Percentiles rank a stretch among this genome's conserved stretches.
phyloP scores from a whole-genome alignment of 2,113 vertebrate species.

The Gallinago paraguaiae region DNA sequence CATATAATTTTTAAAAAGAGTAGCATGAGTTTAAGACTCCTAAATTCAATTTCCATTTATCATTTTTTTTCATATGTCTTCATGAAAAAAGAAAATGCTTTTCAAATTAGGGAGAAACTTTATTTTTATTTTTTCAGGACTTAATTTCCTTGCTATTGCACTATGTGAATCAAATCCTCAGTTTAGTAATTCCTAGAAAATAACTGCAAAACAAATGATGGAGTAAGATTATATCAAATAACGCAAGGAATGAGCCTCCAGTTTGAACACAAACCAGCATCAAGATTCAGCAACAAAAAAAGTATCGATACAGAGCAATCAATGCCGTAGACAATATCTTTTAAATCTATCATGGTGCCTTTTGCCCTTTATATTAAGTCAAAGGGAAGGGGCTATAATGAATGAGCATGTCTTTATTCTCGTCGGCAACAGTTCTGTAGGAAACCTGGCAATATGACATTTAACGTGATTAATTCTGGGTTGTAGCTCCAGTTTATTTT shows the following conservation, averaged over 20 bases:
- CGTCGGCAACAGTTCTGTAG: conserved; percentile 31
- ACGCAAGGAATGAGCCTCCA: neutral
- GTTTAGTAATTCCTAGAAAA: neutral
- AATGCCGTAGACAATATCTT: conserved; percentile 68
- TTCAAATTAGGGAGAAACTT: neutral
- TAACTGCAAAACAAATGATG: neutral
- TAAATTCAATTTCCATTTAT: neutral
- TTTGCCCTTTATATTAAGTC: conserved; percentile 77
- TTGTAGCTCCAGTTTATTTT: conserved; percentile 27
- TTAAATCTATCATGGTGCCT: conserved; percentile 75
- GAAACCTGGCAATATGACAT: conserved; percentile 66
- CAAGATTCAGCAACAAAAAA: neutral
- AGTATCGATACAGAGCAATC: conserved; percentile 59
- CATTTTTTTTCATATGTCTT: neutral
- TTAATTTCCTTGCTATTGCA: neutral
- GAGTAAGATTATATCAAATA: conserved; percentile 19
- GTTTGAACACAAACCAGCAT: neutral
- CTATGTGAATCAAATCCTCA: fast-evolving
- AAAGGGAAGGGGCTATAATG: conserved; percentile 59
- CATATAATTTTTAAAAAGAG: neutral
- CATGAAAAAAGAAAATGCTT: neutral
- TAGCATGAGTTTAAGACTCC: neutral
- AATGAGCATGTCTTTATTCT: conserved; percentile 63
- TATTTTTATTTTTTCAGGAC: neutral
- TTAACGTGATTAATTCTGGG: conserved; percentile 61